These are phyloP conservation scores for Mamestra brassicae DNA, from an alignment of 2,888 invertebrate genomes.

Conservation along the genomic window DNA sequence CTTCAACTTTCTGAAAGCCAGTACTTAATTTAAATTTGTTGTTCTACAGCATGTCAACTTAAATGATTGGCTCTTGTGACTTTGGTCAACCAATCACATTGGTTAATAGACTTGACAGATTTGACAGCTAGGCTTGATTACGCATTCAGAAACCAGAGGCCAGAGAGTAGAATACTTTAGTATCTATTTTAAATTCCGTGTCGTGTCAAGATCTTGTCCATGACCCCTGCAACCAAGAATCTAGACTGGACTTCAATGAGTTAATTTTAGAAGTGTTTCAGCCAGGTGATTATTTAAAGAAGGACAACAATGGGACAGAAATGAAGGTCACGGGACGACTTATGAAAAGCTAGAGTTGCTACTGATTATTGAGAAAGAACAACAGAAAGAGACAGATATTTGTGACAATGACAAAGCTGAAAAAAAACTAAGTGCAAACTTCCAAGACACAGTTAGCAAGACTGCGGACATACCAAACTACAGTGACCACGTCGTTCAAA, in stretches of 20 bases:
- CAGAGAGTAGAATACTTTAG: slow-evolving; percentile 3
- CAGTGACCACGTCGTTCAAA: slow-evolving; percentile 20
- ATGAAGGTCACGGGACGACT: not conserved
- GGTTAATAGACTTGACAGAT: slow-evolving; percentile 36
- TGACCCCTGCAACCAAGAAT: not conserved
- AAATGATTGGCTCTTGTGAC: slow-evolving; percentile 11
- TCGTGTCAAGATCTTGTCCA: slow-evolving; percentile 25
- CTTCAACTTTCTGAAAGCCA: not conserved
- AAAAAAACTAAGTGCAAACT: not conserved
- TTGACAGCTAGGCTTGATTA: slow-evolving; percentile 35
- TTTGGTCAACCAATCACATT: slow-evolving; percentile 18
- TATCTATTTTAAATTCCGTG: slow-evolving; percentile 6
- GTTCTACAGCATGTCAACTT: slow-evolving; percentile 21
- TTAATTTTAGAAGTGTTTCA: no score
- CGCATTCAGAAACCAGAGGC: slow-evolving; percentile 24
- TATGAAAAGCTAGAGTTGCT: not conserved
- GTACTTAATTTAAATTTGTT: slow-evolving; percentile 5
- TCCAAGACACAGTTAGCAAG: slow-evolving; percentile 2
- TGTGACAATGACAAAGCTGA: not conserved
- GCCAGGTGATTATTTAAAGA: not conserved
- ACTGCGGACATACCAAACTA: slow-evolving; percentile 31
- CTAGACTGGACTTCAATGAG: not conserved
- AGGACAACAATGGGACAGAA: not conserved
- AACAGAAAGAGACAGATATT: not conserved
- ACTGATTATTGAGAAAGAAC: not conserved